Percentiles rank a stretch among this genome's conserved stretches.
Evolutionary conservation across 2,888 invertebrate genomes (phyloP).

Genomic region (Euplagia quadripunctaria): DNA sequence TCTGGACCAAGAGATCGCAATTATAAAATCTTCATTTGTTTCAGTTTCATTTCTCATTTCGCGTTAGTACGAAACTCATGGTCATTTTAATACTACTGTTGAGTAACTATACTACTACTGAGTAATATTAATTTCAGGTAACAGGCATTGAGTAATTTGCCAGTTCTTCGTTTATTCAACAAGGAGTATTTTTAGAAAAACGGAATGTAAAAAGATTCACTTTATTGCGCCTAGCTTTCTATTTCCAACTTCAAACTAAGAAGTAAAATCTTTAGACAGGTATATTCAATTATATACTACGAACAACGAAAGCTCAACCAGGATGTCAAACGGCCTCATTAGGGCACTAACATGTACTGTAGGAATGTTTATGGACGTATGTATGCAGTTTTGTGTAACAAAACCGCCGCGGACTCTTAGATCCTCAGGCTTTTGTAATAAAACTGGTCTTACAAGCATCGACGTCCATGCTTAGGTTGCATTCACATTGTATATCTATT

Average conservation of each 20-base stretch:
- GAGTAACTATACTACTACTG: too few species aligned
- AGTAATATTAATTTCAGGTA: too few species aligned
- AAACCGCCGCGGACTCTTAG: slow-evolving; percentile 67
- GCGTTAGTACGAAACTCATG: too few species aligned
- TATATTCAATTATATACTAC: slow-evolving; percentile 3
- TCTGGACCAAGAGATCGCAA: neutral
- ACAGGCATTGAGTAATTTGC: too few species aligned
- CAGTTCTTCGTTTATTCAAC: too few species aligned
- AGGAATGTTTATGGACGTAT: slow-evolving; percentile 13
- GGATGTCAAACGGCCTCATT: slow-evolving; percentile 14
- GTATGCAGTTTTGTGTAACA: slow-evolving; percentile 49
- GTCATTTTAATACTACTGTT: too few species aligned
- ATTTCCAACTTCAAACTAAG: neutral
- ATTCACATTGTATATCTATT: neutral
- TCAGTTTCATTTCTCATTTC: neutral
- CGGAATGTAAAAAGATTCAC: neutral
- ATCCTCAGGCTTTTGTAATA: slow-evolving; percentile 69
- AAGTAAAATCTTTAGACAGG: neutral
- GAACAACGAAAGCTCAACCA: slow-evolving; percentile 12
- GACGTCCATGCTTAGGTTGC: slow-evolving; percentile 64
- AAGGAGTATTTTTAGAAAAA: too few species aligned
- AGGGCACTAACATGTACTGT: slow-evolving; percentile 13
- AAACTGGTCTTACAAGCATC: slow-evolving; percentile 71
- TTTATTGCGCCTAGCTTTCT: neutral
- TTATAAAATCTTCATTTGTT: neutral